Evolutionary conservation across 2,888 invertebrate genomes (phyloP).

Genomic region (Protonemura montana): DNA sequence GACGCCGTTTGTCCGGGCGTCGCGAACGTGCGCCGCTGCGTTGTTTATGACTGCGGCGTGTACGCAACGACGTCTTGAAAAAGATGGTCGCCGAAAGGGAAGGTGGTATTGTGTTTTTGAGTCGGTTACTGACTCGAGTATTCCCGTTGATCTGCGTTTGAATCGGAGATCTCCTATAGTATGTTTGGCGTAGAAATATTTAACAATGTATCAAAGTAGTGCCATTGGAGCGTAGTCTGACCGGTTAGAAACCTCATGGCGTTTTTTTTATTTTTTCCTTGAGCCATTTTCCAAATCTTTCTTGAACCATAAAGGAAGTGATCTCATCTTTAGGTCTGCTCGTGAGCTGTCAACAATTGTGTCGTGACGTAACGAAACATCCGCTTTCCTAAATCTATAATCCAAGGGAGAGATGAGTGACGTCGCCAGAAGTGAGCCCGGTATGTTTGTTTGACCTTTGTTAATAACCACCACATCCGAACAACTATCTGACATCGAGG

Average conservation of each 20-base stretch:
- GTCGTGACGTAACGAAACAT: neutral
- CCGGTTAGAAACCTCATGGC: no score
- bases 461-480: neutral
- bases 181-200: no score
- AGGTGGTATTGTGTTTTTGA: no score
- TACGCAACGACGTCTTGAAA: no score
- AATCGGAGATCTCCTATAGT: no score
- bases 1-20: no score
- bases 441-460: neutral
- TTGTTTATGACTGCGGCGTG: neutral
- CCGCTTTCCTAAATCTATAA: conserved; percentile 12
- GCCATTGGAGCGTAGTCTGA: no score
- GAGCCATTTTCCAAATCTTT: neutral
- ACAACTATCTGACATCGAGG: neutral
- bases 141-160: no score
- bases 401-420: neutral
- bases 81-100: no score
- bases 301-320: neutral
- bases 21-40: neutral
- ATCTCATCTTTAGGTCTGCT: neutral
- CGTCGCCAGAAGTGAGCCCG: neutral
- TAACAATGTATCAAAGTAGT: no score
- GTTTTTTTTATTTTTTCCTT: neutral
- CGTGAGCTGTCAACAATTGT: neutral
- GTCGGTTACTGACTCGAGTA: no score